Evolutionary conservation across 2,113 vertebrate species (phyloP).

Genomic region (Paralichthys olivaceus): DNA sequence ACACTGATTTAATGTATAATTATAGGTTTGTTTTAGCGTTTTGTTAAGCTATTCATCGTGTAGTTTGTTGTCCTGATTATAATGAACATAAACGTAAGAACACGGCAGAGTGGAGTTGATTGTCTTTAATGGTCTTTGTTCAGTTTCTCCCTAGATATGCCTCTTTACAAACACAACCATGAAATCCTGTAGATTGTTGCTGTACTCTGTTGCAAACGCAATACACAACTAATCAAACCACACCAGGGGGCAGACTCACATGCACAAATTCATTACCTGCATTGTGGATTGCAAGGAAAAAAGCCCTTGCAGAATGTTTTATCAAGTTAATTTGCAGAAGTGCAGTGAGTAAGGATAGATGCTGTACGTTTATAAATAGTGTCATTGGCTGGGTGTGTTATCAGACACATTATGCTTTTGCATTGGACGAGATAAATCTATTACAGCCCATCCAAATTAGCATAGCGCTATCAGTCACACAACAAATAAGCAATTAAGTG

Average conservation of each 20-base stretch:
- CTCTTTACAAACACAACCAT: neutral
- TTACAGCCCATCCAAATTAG: slow-evolving; percentile 2
- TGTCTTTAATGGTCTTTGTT: neutral
- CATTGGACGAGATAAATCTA: neutral
- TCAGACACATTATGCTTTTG: neutral
- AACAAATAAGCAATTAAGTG: slow-evolving; percentile 8
- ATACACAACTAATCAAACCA: slow-evolving; percentile 9
- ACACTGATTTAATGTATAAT: neutral
- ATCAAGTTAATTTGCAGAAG: neutral
- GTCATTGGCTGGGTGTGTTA: neutral
- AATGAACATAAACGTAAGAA: slow-evolving; percentile 2
- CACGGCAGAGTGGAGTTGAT: neutral
- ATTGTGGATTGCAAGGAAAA: neutral
- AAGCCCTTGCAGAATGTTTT: neutral
- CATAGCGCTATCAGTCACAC: neutral
- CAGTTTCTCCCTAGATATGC: neutral
- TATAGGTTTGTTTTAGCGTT: neutral
- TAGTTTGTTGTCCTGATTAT: slow-evolving; percentile 18
- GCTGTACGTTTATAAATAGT: neutral
- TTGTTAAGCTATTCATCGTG: neutral
- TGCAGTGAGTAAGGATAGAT: neutral
- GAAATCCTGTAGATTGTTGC: slow-evolving; percentile 4
- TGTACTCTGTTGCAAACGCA: slow-evolving; percentile 1
- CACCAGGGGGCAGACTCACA: slow-evolving; percentile 29
- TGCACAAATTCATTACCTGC: slow-evolving; percentile 1